Evolutionary conservation across 2,888 invertebrate species (phyloP), one percentile per base, ranked within the genome.

Genomic region (Esperia sulphurella): DNA sequence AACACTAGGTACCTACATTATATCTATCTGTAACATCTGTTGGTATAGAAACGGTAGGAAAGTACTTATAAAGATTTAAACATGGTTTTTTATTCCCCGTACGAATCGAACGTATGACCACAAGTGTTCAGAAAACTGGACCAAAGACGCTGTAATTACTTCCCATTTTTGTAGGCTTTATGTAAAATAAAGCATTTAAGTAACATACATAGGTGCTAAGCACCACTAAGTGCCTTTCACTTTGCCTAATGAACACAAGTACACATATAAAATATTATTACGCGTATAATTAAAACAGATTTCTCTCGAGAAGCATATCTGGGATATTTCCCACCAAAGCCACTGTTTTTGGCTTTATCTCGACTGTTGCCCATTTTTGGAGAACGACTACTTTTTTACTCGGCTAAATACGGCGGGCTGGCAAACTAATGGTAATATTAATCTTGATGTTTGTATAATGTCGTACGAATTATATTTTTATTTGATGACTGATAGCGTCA

Each of bases 351-450:
- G 75, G 78, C 48, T 54, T 56, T 63, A 74, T 72, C 68, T 68
- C 55, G 53, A 56, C 61, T 45, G 47, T 53, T 49, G 46, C 58
- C 75, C 78, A 63, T 68, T 68, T 79, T 75, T 56, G 78, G 79
- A 47, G 59, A 59, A 50, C 65, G 68, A 59, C 71, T 65, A 71
- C 71, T 83, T 83, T 82, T 83, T 71, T 63, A 62, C 58, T 52
- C 49, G 41, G 54, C 76, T 70, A 60, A 69, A 80, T 72, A 75
- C 57, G 78, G 79, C 48, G 29, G 21, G 45, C 45, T 51, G 49
- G 57, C 63, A 66, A 68, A 53, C 63, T 74, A 75, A 77, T 77
- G 76, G 72, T 68, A 75, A 79, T 72, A 75, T 78, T 75, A 75
- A 73, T 83, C 81, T 80, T 77, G 75, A 80, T 77, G 71, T 70